These are phyloP conservation scores for Druon quercuslanigerum DNA, from an alignment of 1,140 invertebrate species.

Conservation along the genomic window DNA sequence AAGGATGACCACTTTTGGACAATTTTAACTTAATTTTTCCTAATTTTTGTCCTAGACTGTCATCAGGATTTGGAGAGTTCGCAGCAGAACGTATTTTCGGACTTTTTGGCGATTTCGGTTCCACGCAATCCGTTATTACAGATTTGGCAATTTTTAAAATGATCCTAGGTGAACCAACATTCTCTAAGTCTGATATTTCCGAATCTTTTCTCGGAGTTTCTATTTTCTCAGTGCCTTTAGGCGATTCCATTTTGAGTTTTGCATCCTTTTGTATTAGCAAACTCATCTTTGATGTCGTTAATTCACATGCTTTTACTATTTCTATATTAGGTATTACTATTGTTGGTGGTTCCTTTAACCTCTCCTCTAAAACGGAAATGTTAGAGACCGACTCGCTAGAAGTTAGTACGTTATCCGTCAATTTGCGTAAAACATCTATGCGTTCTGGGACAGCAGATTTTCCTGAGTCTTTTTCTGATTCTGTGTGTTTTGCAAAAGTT, in stretches of 20 bases:
- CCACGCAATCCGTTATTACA: conserved; percentile 70
- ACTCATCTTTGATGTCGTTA: conserved; percentile 58
- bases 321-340: conserved; percentile 68
- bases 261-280: conserved; percentile 65
- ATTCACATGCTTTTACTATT: conserved; percentile 53
- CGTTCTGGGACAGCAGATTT: not conserved
- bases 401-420: conserved; percentile 33
- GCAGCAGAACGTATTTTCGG: conserved; percentile 72
- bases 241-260: conserved; percentile 63
- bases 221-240: conserved; percentile 54
- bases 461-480: conserved; percentile 37
- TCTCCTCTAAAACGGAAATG: conserved; percentile 66
- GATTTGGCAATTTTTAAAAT: conserved; percentile 74
- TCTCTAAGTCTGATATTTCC: conserved; percentile 65
- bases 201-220: conserved; percentile 65
- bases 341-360: conserved; percentile 67
- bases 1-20: conserved; percentile 71
- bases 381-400: conserved; percentile 56
- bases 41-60: conserved; percentile 71
- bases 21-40: conserved; percentile 73
- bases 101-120: conserved; percentile 72
- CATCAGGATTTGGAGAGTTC: conserved; percentile 73
- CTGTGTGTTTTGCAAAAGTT: conserved; percentile 33
- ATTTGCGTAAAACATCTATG: conserved; percentile 24
- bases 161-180: conserved; percentile 70